phyloP scores from a whole-genome alignment of 2,113 vertebrate species.

The Peromyscus polionotus region DNA sequence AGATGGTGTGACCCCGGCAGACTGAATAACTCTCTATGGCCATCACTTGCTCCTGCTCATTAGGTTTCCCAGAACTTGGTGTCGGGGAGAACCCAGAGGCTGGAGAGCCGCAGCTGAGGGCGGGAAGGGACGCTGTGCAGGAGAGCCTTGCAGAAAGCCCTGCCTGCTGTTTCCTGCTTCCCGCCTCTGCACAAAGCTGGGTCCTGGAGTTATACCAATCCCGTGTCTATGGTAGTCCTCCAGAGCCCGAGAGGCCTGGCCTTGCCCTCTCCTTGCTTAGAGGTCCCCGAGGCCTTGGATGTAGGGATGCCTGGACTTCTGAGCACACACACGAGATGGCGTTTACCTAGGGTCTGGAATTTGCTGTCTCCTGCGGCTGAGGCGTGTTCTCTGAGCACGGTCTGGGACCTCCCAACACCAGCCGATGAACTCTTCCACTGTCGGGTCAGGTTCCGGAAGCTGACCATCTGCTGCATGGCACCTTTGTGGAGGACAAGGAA shows the following conservation, averaged over 20 bases:
- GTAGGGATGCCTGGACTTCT: not conserved
- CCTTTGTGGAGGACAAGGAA: not conserved
- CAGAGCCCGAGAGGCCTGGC: not conserved
- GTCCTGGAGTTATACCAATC: not conserved
- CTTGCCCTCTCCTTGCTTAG: not conserved
- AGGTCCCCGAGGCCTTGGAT: not conserved
- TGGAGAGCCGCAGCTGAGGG: not conserved
- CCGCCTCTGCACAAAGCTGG: fast-evolving
- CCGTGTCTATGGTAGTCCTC: not conserved
- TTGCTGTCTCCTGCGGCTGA: slow-evolving; percentile 78
- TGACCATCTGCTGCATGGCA: not conserved
- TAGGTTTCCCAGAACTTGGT: not conserved
- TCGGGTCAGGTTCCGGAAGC: slow-evolving; percentile 84
- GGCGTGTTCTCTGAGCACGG: slow-evolving; percentile 85
- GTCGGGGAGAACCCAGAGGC: not conserved
- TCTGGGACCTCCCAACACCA: slow-evolving; percentile 89
- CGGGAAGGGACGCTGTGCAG: not conserved
- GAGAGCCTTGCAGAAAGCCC: not conserved
- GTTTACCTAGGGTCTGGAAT: slow-evolving; percentile 87
- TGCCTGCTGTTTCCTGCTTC: not conserved
- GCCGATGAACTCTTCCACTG: slow-evolving; percentile 87
- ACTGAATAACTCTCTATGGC: not conserved
- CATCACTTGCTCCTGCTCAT: not conserved
- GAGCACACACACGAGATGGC: fast-evolving
- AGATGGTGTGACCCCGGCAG: not conserved